These are phyloP conservation scores for Ectemnius lituratus DNA, from an alignment of 2,888 invertebrate species.

Conservation along the genomic window DNA sequence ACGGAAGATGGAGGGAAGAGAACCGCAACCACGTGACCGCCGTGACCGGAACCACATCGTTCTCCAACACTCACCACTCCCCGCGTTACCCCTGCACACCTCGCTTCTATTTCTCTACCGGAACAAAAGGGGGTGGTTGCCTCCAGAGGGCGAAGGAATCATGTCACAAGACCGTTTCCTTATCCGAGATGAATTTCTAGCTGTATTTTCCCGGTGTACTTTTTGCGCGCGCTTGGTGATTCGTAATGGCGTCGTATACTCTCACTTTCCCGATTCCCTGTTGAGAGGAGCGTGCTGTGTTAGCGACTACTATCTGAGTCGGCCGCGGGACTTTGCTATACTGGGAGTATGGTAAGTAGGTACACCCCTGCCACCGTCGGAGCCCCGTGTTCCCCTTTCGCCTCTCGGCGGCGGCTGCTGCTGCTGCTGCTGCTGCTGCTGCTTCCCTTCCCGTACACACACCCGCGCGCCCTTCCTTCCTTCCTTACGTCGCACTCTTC, in stretches of 20 bases:
- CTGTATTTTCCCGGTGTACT: conserved; percentile 20
- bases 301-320: conserved; percentile 74
- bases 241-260: neutral
- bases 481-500: neutral
- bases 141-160: too few relatives aligned
- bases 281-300: conserved; percentile 65
- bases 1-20: conserved; percentile 24
- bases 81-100: conserved; percentile 28
- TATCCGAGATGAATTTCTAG: too few relatives aligned
- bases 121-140: too few relatives aligned
- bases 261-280: conserved; percentile 41
- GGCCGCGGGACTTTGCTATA: conserved; percentile 73
- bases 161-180: too few relatives aligned
- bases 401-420: conserved; percentile 36
- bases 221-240: conserved; percentile 2
- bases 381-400: conserved; percentile 55
- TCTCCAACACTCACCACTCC: conserved; percentile 33
- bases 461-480: conserved; percentile 12
- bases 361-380: conserved; percentile 72
- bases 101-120: neutral
- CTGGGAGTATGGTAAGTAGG: conserved; percentile 77
- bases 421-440: conserved; percentile 5
- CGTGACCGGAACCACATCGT: conserved; percentile 66
- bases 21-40: conserved; percentile 64
- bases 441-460: conserved; percentile 29